Base-by-base conservation (phyloP, 2,797 vertebrate genomes). In the Mormyrops attenuatus region DNA sequence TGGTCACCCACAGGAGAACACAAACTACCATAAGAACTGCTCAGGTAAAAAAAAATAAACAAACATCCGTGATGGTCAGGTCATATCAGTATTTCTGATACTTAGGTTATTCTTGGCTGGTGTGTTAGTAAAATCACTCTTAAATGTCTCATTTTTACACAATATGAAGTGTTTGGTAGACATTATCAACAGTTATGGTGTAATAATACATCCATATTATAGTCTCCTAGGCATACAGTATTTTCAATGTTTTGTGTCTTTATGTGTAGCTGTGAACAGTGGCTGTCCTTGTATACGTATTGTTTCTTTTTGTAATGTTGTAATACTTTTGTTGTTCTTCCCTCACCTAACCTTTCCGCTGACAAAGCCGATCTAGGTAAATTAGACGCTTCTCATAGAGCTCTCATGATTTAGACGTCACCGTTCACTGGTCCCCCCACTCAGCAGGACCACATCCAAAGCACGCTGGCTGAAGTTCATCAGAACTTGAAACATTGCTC, bases 1-100 rank as follows among this genome's bases (percentile, higher is more conserved):
- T 0, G 98, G 98, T 88, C 97, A 99, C 90, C 96, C 97, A 0
- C 96, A 94, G 49, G 98, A 99, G 94, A 99, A 99, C 92, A 92
- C 90, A 38, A 98, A 97, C 92, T 99, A 97, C 92, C 97, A 95
- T 91, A 97, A 95, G 89, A 97, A 98, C 94, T 99, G 98, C 94
- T 97, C 98, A 95, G 98, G 98, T 99, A 97, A 90, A n/a, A 9
- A 89, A 89, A 20, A 2, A 22, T 30, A 85, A 13, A 47, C 2
- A 52, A 26, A 85, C 49, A 30, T 13, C 49, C 80, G 3, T 1
- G 17, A 82, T 20, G 20, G 0, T 8, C 44, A 52, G 49, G 4
- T 17, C 49, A 85, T 17, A 85, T 85, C 13, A 4, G 49, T 26
- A 85, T 85, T 52, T 22, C 30, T 9, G 44, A 26, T 85, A 50